A percentile compares a stretch with the other conserved stretches of the same genome.
These are phyloP conservation scores for Halictus rubicundus DNA, from an alignment of 1,140 invertebrate genomes.

Conservation along the genomic window DNA sequence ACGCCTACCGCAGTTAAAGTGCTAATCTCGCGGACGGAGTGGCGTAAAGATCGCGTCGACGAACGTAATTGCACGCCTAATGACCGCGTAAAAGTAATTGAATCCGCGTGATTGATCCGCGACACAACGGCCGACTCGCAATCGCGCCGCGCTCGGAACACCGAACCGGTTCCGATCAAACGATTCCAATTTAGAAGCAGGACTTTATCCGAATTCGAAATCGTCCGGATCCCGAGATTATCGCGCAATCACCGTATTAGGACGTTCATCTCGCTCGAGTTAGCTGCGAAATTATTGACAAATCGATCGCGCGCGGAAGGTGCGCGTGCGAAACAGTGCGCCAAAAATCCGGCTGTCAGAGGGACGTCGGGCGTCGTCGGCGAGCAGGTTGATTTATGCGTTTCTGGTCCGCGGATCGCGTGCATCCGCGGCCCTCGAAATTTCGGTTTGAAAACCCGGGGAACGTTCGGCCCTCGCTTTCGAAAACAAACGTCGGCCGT, in stretches of 20 bases:
- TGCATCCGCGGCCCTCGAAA: neutral
- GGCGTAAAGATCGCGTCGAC: too few species aligned
- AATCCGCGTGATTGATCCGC: too few species aligned
- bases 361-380: neutral
- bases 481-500: neutral
- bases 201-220: too few species aligned
- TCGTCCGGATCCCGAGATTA: neutral
- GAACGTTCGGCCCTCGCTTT: neutral
- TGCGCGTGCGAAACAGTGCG: neutral
- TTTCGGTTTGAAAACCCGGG: neutral
- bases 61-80: too few species aligned
- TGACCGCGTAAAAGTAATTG: too few species aligned
- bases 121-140: too few species aligned
- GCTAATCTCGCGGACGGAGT: too few species aligned
- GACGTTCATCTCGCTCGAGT: neutral
- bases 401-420: neutral
- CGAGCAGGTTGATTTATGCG: constrained; percentile 3
- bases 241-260: neutral
- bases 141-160: too few species aligned
- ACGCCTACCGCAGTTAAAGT: too few species aligned
- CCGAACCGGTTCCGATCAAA: neutral
- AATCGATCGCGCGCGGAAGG: neutral
- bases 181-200: neutral
- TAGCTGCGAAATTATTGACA: neutral
- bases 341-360: constrained; percentile 6